Conservation (phyloP, 2,113 vertebrate genomes). For the Aix galericulata region DNA sequence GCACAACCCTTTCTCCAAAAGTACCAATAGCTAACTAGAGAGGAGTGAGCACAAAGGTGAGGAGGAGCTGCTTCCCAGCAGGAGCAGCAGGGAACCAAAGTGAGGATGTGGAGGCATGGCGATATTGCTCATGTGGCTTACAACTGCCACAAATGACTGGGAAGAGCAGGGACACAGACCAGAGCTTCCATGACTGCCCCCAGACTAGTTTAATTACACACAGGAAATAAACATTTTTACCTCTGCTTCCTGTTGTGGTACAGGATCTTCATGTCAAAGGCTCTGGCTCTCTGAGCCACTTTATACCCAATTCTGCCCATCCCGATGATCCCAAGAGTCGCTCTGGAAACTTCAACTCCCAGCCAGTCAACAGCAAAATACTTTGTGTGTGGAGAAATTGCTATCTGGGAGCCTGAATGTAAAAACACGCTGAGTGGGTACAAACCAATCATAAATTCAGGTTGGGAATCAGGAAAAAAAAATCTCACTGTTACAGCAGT, state of each 20-base stretch:
- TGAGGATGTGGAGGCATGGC: accelerated
- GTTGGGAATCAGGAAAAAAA: not conserved
- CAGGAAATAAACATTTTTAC: not conserved
- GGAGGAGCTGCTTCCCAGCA: not conserved
- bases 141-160: not conserved
- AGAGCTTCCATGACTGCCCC: not conserved
- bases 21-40: not conserved
- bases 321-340: slow-evolving; percentile 73
- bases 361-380: slow-evolving; percentile 63
- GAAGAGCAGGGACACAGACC: not conserved
- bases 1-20: not conserved
- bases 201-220: not conserved
- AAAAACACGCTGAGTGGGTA: not conserved
- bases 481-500: not conserved
- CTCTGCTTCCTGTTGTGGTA: slow-evolving; percentile 76
- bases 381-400: slow-evolving; percentile 26
- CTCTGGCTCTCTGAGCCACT: slow-evolving; percentile 73
- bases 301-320: slow-evolving; percentile 78
- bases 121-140: not conserved
- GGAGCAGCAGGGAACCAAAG: not conserved
- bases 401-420: slow-evolving; percentile 56
- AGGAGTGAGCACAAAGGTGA: accelerated
- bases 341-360: slow-evolving; percentile 70
- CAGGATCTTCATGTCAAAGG: slow-evolving; percentile 78
- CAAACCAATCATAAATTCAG: accelerated